A percentile compares a stretch with the other conserved stretches of the same genome.
These are phyloP conservation scores for Drosophila arizonae DNA, from an alignment of 1,140 invertebrate genomes.

Conservation along the genomic window DNA sequence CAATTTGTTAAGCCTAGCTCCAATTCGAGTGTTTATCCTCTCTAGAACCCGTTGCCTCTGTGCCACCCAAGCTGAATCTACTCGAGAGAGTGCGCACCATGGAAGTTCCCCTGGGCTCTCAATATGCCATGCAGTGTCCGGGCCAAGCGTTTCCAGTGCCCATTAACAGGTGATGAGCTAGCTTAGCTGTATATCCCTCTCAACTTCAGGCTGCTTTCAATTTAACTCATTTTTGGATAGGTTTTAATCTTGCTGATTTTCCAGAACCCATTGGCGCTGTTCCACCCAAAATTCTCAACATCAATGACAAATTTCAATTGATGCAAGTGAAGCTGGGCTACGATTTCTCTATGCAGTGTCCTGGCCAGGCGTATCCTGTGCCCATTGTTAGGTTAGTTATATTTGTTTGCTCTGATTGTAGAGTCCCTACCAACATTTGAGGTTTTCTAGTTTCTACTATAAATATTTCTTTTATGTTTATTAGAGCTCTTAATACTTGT, in stretches of 20 bases:
- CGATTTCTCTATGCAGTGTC: constrained; percentile 86
- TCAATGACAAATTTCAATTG: constrained; percentile 84
- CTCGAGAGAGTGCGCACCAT: constrained; percentile 84
- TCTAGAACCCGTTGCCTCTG: constrained; percentile 66
- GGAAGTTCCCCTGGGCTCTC: constrained; percentile 84
- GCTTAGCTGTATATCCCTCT: constrained; percentile 3
- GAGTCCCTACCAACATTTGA: constrained; percentile 27
- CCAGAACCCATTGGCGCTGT: constrained; percentile 88
- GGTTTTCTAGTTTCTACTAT: background rate
- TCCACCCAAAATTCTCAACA: constrained; percentile 86
- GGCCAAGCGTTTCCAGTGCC: constrained; percentile 88
- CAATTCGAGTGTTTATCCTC: background rate
- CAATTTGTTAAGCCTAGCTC: background rate
- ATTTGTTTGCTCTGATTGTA: constrained; percentile 4
- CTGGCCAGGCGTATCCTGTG: constrained; percentile 86
- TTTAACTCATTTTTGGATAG: background rate
- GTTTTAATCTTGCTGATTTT: constrained; percentile 24
- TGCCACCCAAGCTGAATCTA: constrained; percentile 83
- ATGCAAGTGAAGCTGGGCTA: constrained; percentile 84
- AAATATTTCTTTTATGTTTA: too few relatives aligned
- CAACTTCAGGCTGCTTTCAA: constrained; percentile 29
- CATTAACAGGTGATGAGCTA: constrained; percentile 84
- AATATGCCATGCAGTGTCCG: constrained; percentile 86
- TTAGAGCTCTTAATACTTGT: too few relatives aligned
- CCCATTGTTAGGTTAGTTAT: constrained; percentile 86